Base-by-base conservation (phyloP, 2,888 invertebrate species). In the Salticus scenicus region DNA sequence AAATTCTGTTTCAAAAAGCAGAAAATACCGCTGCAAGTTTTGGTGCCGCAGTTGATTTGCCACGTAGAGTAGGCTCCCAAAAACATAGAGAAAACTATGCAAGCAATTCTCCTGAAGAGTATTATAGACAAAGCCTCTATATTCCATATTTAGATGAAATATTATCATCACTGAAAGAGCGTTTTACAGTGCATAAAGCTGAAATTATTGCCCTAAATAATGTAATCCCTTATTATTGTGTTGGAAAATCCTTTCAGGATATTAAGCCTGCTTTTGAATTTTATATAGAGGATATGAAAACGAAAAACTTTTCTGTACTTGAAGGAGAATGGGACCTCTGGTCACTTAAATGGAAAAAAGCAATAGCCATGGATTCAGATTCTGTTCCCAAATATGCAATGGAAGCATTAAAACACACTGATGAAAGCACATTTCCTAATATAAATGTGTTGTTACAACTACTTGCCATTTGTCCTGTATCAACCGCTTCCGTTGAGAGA, bases 61-160 rank as follows among this genome's bases (percentile, higher is more conserved):
- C n/a, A n/a, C n/a, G n/a, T n/a, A n/a, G n/a, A n/a, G n/a, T n/a
- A n/a, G n/a, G n/a, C n/a, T n/a, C n/a, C n/a, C n/a, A n/a, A n/a
- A n/a, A n/a, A n/a, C n/a, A n/a, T n/a, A n/a, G n/a, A n/a, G n/a
- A n/a, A n/a, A n/a, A n/a, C n/a, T n/a, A n/a, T n/a, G n/a, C n/a
- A n/a, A n/a, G n/a, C n/a, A n/a, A n/a, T n/a, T n/a, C n/a, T n/a
- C n/a, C n/a, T n/a, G n/a, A n/a, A n/a, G n/a, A n/a, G n/a, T n/a
- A n/a, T n/a, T 57, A 7, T 20, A n/a, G 57, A 57, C 57, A 57
- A n/a, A 24, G 8, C 1, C 10, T n/a, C 20, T n/a, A 24, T 24
- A n/a, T 57, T 57, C 14, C 20, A 57, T 57, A 57, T 57, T n/a
- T 57, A 57, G 57, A 57, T 8, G 57, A 57, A 57, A n/a, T 57